These are phyloP conservation scores for Euzophera pinguis DNA, from an alignment of 2,888 invertebrate genomes.

Conservation along the genomic window DNA sequence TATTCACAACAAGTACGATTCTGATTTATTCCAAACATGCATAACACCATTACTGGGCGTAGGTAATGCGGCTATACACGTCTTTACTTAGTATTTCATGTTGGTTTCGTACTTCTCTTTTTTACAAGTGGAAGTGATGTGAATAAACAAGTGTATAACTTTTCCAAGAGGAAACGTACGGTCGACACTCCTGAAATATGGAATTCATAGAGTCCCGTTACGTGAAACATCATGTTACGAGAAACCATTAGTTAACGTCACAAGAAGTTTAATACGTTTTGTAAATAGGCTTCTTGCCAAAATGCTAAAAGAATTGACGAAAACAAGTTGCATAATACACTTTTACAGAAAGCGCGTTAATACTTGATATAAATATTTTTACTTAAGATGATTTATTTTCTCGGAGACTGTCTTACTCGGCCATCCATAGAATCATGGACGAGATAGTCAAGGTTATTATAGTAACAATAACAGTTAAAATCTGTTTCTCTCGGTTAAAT, in stretches of 20 bases:
- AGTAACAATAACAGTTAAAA: no score
- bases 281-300: conserved; percentile 51
- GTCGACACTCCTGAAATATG: conserved; percentile 17
- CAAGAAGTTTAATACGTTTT: conserved; percentile 46
- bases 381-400: no score
- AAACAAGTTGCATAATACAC: conserved; percentile 17
- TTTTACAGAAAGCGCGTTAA: no score
- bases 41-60: conserved; percentile 37
- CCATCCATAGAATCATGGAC: no score
- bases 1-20: conserved; percentile 21
- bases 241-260: conserved; percentile 48
- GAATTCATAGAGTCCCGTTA: conserved; percentile 20
- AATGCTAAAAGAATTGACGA: conserved; percentile 39
- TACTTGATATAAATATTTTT: no score
- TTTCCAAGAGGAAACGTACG: no score
- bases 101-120: conserved; percentile 31
- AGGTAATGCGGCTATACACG: conserved; percentile 36
- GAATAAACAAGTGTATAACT: conserved; percentile 39
- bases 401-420: no score
- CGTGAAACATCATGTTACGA: conserved; percentile 31
- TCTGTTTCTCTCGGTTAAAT: no score
- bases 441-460: no score
- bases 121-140: conserved; percentile 42
- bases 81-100: conserved; percentile 41
- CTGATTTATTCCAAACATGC: conserved; percentile 47